Evolutionary conservation across 2,113 vertebrate species (phyloP).

Genomic region (Ploceus nigricollis): DNA sequence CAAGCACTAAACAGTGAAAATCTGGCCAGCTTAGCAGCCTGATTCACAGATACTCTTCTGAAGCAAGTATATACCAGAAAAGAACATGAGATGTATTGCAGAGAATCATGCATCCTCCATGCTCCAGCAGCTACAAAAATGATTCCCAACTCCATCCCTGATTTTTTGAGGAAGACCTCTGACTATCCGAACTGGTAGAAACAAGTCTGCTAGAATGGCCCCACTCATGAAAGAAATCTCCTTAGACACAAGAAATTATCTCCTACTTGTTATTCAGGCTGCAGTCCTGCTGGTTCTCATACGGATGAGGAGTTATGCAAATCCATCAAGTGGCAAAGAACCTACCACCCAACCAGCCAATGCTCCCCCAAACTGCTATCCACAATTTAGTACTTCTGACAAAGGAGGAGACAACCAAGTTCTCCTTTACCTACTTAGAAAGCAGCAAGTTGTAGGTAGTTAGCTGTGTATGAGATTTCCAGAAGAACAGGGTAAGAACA

Average conservation of each 20-base stretch:
- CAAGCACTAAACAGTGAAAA: neutral
- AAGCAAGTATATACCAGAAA: neutral
- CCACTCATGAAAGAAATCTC: neutral
- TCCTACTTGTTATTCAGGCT: neutral
- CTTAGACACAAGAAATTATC: neutral
- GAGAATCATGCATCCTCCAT: neutral
- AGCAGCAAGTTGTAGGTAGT: neutral
- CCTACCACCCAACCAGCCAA: neutral
- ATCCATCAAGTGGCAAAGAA: neutral
- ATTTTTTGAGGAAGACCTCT: neutral
- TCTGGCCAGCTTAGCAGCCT: neutral
- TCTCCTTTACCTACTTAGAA: neutral
- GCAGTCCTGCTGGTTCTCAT: neutral
- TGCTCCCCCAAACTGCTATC: neutral
- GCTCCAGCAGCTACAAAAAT: neutral
- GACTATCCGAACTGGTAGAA: fast-evolving
- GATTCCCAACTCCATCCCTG: neutral
- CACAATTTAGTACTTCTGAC: neutral
- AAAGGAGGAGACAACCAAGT: neutral
- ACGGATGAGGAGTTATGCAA: neutral
- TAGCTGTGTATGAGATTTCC: neutral
- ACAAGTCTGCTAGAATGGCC: neutral
- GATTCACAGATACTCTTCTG: neutral
- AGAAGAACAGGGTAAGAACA: neutral
- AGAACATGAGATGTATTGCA: neutral